Conservation (phyloP, 2,113 vertebrate species). For the Dunckerocampus dactyliophorus region DNA sequence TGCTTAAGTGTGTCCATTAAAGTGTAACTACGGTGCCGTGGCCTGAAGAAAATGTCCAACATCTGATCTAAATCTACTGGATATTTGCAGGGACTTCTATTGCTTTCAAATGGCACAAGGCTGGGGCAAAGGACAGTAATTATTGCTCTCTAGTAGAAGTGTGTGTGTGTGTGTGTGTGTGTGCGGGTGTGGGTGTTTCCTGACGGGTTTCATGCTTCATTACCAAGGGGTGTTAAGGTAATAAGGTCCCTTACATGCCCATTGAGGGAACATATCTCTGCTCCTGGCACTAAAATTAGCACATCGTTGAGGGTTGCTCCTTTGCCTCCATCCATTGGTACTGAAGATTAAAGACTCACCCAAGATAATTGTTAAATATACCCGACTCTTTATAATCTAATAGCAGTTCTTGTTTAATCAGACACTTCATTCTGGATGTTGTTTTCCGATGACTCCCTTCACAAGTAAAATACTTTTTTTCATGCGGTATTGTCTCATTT, state of each 20-base stretch:
- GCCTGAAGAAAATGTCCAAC: slow-evolving; percentile 35
- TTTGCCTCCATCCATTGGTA: slow-evolving; percentile 17
- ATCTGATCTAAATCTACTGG: slow-evolving; percentile 52
- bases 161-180: slow-evolving; percentile 10
- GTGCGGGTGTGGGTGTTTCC: slow-evolving; percentile 9
- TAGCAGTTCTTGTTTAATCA: slow-evolving; percentile 36
- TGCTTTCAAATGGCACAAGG: slow-evolving; percentile 53
- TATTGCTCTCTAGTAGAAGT: slow-evolving; percentile 32
- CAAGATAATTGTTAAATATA: slow-evolving; percentile 21
- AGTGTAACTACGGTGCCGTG: slow-evolving; percentile 31
- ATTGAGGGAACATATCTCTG: slow-evolving; percentile 43
- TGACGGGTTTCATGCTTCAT: slow-evolving; percentile 53
- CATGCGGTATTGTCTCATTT: background rate
- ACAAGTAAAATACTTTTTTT: background rate
- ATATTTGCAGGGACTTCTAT: slow-evolving; percentile 50
- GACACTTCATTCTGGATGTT: slow-evolving; percentile 14
- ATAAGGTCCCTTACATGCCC: slow-evolving; percentile 44
- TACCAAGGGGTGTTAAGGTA: slow-evolving; percentile 44
- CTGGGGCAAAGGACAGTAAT: slow-evolving; percentile 44
- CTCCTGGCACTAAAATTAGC: slow-evolving; percentile 41
- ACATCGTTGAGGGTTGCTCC: slow-evolving; percentile 27
- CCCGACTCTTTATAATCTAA: slow-evolving; percentile 28
- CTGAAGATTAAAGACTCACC: slow-evolving; percentile 34
- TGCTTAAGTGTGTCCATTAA: slow-evolving; percentile 49
- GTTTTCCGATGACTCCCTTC: slow-evolving; percentile 8